Conservation (phyloP, 2,113 vertebrate species). For the Climacteris rufus region DNA sequence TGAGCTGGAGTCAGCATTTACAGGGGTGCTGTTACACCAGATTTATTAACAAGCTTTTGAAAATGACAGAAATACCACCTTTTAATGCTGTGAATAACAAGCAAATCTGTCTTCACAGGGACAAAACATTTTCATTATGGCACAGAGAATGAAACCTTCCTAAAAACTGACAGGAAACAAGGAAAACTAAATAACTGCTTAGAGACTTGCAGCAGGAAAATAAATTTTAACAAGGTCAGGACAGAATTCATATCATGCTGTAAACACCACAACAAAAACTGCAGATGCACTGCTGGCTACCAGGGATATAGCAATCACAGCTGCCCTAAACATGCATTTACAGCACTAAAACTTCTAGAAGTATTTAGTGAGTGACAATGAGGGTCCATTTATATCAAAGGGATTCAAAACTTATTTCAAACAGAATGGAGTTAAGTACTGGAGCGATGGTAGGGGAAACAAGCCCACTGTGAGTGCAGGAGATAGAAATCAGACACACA, state of each 20-base stretch:
- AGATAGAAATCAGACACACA: not conserved
- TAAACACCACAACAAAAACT: not conserved
- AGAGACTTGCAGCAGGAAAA: not conserved
- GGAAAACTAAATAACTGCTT: slow-evolving; percentile 32
- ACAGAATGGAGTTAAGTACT: not conserved
- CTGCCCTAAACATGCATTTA: not conserved
- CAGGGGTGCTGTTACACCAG: not conserved
- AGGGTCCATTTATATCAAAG: not conserved
- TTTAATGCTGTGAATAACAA: slow-evolving; percentile 15
- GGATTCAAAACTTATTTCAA: not conserved
- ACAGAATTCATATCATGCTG: not conserved
- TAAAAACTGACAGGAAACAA: not conserved
- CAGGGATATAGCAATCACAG: not conserved
- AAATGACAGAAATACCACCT: slow-evolving; percentile 37
- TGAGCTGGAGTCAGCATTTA: not conserved
- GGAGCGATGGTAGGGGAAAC: not conserved
- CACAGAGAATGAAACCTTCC: slow-evolving; percentile 13
- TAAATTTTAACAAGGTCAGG: slow-evolving; percentile 40
- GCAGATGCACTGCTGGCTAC: not conserved
- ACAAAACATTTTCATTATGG: slow-evolving; percentile 38
- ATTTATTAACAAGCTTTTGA: slow-evolving; percentile 40
- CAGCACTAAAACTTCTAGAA: not conserved
- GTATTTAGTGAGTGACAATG: not conserved
- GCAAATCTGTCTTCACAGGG: slow-evolving; percentile 12
- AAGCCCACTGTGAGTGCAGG: not conserved